phyloP scores from a whole-genome alignment of 2,888 invertebrate species.

The Pheosia tremula region DNA sequence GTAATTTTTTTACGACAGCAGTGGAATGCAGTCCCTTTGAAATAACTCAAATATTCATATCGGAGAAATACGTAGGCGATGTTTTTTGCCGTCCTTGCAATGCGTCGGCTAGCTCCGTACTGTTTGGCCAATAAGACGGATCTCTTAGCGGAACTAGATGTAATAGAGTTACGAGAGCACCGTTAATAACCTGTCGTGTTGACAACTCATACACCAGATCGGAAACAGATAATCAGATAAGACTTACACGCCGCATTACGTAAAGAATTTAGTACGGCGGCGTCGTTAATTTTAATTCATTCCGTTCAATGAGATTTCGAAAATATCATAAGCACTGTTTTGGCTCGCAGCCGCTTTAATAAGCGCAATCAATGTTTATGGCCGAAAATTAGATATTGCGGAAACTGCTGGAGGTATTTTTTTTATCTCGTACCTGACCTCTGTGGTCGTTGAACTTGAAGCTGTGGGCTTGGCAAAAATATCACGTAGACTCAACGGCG shows the following conservation, averaged over 20 bases:
- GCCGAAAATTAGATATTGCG: conserved; percentile 71
- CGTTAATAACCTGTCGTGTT: conserved; percentile 33
- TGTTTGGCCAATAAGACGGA: conserved; percentile 33
- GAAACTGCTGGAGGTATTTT: conserved; percentile 53
- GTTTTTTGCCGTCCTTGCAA: conserved; percentile 37
- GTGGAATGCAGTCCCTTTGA: conserved; percentile 47
- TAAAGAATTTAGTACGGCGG: conserved; percentile 20
- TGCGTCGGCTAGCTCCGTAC: conserved; percentile 17
- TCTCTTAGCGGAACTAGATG: conserved; percentile 47
- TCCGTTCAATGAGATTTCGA: conserved; percentile 22
- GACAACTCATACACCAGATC: conserved; percentile 34
- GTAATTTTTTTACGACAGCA: conserved; percentile 36
- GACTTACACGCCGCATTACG: conserved; percentile 24
- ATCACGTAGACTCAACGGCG: conserved; percentile 66
- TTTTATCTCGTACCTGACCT: conserved; percentile 70
- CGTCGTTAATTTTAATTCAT: conserved; percentile 24
- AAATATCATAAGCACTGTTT: conserved; percentile 28
- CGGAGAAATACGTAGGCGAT: conserved; percentile 39
- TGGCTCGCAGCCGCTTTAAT: conserved; percentile 48
- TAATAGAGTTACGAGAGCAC: conserved; percentile 40
- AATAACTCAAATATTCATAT: conserved; percentile 20
- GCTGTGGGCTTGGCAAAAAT: conserved; percentile 55
- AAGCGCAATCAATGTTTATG: conserved; percentile 69
- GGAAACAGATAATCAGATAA: conserved; percentile 35
- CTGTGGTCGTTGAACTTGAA: conserved; percentile 69